phyloP scores from a whole-genome alignment of 2,888 invertebrate species.

The Chrysolina americana region DNA sequence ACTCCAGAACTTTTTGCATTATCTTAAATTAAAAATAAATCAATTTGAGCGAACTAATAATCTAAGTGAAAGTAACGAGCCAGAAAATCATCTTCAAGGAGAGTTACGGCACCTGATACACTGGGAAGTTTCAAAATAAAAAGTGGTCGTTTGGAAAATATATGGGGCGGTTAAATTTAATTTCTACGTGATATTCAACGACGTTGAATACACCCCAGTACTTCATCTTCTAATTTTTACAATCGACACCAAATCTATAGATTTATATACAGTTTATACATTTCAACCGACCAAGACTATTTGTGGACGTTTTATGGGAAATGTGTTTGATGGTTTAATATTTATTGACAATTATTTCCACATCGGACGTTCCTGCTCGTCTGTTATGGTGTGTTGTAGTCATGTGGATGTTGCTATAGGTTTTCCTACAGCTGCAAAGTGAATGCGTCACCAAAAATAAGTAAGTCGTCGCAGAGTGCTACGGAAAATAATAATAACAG shows the following conservation, averaged over 20 bases:
- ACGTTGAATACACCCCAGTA: constrained; percentile 43
- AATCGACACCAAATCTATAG: constrained; percentile 48
- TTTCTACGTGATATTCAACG: constrained; percentile 48
- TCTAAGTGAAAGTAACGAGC: constrained; percentile 7
- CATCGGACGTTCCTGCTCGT: too few relatives aligned
- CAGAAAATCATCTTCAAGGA: constrained; percentile 19
- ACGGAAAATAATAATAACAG: too few relatives aligned
- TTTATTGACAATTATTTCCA: background rate
- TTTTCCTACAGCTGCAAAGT: too few relatives aligned
- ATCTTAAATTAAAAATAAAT: constrained; percentile 48
- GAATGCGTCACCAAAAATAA: too few relatives aligned
- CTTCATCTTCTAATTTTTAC: constrained; percentile 32
- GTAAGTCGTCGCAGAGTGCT: too few relatives aligned
- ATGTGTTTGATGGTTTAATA: background rate
- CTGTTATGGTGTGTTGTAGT: too few relatives aligned
- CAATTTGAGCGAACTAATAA: constrained; percentile 49
- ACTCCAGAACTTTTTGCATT: constrained; percentile 46
- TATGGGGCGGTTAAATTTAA: constrained; percentile 33
- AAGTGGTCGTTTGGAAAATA: constrained; percentile 21
- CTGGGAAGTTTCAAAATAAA: background rate
- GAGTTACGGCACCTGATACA: constrained; percentile 46
- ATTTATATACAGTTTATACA: constrained; percentile 31
- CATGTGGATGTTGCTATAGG: too few relatives aligned
- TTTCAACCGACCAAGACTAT: constrained; percentile 27
- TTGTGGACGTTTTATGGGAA: background rate